Base-by-base conservation (phyloP, 2,888 invertebrate species). In the Agriotes lineatus region DNA sequence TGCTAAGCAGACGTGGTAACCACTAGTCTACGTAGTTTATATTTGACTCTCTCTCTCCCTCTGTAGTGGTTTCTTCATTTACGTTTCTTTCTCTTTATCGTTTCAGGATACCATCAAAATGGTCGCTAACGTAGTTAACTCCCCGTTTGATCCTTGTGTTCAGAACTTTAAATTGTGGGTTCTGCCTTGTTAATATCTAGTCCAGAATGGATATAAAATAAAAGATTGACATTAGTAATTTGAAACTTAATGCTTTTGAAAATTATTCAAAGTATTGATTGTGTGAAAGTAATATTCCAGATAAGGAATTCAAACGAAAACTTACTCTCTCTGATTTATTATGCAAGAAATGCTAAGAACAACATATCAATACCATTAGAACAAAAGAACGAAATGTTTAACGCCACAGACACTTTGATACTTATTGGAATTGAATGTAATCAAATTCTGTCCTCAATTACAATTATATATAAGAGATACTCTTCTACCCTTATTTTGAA, bases 301-400 rank as follows among this genome's bases (percentile, higher is more conserved):
- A 14, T 12, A 50, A 35, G 37, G 35, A 50, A 61, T 52, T 52
- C 42, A 16, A 61, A 52, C 20, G 45, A 63, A 52, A 63, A 63
- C 56, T 35, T 10, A 39, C 45, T 44, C 56, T 44, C 7, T 19
- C 9, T 33, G 37, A n/a, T 63, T 42, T 44, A 44, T 37, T 67
- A 50, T 58, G 63, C 58, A 58, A 72, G 65, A 72, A 72, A 71
- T 64, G 64, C 65, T 44, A 71, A 69, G 60, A 72, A 72, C 72
- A 73, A 74, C 69, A 66, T 57, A 69, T 72, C 67, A 62, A 57
- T 39, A 66, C 58, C 35, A 59, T n/a, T n/a, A n/a, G n/a, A n/a
- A n/a, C n/a, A n/a, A n/a, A n/a, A n/a, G n/a, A n/a, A n/a, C n/a
- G n/a, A n/a, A n/a, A n/a, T n/a, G n/a, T n/a, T n/a, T n/a, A n/a